A percentile compares a stretch with the other conserved stretches of the same genome.
phyloP scores from a whole-genome alignment of 2,113 vertebrate species.

The Bujurquina vittata region DNA sequence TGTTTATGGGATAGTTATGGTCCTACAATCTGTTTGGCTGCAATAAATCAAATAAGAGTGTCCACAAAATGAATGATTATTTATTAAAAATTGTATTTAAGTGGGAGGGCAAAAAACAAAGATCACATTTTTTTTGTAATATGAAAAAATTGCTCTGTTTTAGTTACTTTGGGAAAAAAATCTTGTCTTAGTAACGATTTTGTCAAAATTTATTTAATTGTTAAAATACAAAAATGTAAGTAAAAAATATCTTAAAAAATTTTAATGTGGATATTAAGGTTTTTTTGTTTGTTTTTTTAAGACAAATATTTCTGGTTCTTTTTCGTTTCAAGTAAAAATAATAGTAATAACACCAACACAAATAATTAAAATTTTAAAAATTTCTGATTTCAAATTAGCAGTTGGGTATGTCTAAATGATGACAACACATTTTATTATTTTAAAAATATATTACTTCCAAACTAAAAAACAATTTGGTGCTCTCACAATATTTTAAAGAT shows the following conservation, averaged over 20 bases:
- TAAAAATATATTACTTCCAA: background rate
- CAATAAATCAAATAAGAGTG: background rate
- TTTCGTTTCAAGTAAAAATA: background rate
- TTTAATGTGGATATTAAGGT: background rate
- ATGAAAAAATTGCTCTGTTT: background rate
- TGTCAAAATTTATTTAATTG: background rate
- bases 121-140: fast-evolving
- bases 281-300: background rate
- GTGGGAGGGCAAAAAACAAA: background rate
- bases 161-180: fast-evolving
- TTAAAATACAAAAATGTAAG: background rate
- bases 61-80: too few species aligned
- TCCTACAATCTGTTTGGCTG: background rate
- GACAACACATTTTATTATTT: background rate
- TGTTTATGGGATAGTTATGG: background rate
- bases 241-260: background rate
- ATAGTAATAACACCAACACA: background rate
- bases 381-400: background rate
- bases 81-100: too few species aligned
- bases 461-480: background rate
- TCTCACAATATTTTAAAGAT: background rate
- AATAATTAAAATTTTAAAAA: background rate
- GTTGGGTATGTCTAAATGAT: background rate
- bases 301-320: background rate
- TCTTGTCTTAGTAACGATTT: background rate